phyloP scores from a whole-genome alignment of 2,113 vertebrate species.

The Sapajus apella region DNA sequence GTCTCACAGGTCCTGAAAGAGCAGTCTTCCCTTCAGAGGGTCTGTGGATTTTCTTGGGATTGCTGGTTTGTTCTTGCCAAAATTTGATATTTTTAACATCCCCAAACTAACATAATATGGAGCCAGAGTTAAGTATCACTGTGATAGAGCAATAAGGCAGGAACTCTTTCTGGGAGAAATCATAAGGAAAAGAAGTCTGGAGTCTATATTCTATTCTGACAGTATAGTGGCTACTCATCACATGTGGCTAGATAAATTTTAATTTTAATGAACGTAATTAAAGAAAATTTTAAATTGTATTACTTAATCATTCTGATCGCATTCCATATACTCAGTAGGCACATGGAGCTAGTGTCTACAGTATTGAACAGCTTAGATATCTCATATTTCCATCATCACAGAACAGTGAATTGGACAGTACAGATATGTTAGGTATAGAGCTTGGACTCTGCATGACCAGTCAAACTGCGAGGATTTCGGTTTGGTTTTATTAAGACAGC shows the following conservation, averaged over 20 bases:
- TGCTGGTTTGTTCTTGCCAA: background rate
- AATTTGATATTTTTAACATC: background rate
- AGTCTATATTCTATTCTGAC: background rate
- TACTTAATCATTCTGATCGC: background rate
- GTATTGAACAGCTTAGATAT: background rate
- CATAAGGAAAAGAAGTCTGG: background rate
- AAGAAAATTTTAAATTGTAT: background rate
- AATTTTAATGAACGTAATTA: background rate
- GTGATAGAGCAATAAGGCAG: background rate
- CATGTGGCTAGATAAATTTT: background rate
- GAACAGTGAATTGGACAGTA: background rate
- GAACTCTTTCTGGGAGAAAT: background rate
- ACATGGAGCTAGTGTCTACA: background rate
- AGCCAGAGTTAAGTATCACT: background rate
- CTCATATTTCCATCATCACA: background rate
- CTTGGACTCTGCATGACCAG: background rate
- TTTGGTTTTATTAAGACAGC: background rate
- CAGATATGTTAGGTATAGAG: too few relatives aligned
- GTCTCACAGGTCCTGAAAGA: too few relatives aligned
- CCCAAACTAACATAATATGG: background rate
- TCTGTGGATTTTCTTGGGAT: too few relatives aligned
- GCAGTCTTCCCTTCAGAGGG: too few relatives aligned
- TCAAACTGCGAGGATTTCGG: background rate
- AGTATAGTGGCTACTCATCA: background rate
- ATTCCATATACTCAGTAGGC: background rate